Evolutionary conservation across 2,113 vertebrate species (phyloP), one percentile per base, ranked within the genome.

Genomic region (Azemiops feae): DNA sequence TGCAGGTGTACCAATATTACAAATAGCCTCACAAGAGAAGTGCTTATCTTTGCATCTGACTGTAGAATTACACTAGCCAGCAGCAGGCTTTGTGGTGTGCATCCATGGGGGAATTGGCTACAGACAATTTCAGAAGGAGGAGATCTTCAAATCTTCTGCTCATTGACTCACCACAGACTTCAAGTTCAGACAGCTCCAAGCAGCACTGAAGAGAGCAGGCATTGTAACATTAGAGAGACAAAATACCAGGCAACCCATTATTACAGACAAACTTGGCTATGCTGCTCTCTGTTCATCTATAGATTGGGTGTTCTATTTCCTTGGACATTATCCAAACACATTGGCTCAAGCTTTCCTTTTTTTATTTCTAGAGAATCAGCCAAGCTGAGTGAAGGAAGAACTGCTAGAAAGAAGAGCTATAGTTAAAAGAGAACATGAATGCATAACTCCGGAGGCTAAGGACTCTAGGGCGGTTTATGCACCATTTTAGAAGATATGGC

Each of bases 1-100:
- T 81, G 90, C 92, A 94, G 58, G 87, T 91, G 86, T 47, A 85
- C 93, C 85, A 54, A 87, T 91, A 55, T 92, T 81, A 89, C 64
- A 58, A 60, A 85, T 47, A 93, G 89, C 86, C 39, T 50, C 50
- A 18, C 64, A 87, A 39, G 10, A 69, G 55, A 57, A 60, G 25
- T 52, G 87, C 89, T 93, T 90, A 90, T 90, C 92, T 53, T 43
- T 64, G 47, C 23, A 64, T 87, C n/a, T 64, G 81, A 30, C 45
- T 64, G 81, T 7, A 45, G 55, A 3, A 25, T 34, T 57, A 30
- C 58, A 7, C 30, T 54, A 27, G 47, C 47, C 85, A 60, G 58
- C 5, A 93, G 30, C 30, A 93, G 90, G 7, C 52, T 11, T 54
- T 43, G 43, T 3, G 5, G 30, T 87, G 54, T 50, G 54, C 45